Evolutionary conservation across 1,140 invertebrate genomes (phyloP).

Genomic region (Drosophila nigrodunni): DNA sequence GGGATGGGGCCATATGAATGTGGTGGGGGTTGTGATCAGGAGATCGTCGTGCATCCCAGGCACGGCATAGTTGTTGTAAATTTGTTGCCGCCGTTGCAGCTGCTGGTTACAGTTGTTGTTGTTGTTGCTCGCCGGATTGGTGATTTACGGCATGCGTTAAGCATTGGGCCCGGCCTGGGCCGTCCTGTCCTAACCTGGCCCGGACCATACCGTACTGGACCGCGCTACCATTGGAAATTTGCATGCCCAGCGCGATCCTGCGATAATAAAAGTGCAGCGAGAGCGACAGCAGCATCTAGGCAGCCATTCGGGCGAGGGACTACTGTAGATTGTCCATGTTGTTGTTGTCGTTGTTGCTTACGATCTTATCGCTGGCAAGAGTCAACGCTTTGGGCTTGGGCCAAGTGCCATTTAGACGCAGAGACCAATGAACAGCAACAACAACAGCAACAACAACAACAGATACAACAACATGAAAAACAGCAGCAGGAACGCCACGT

Average conservation of each 20-base stretch:
- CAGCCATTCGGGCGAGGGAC: constrained; percentile 35
- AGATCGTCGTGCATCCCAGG: constrained; percentile 70
- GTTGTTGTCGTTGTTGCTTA: constrained; percentile 49
- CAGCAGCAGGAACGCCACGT: constrained; percentile 71
- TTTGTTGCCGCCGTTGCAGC: constrained; percentile 72
- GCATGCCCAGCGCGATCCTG: constrained; percentile 81
- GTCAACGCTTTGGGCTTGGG: constrained; percentile 72
- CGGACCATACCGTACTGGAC: no score
- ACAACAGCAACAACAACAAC: constrained; percentile 31
- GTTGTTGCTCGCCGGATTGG: constrained; percentile 51
- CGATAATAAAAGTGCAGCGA: constrained; percentile 75
- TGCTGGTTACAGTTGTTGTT: constrained; percentile 35
- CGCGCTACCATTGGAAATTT: constrained; percentile 74
- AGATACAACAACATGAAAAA: constrained; percentile 38
- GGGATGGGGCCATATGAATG: not conserved
- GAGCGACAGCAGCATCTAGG: not conserved
- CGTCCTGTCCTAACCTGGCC: no score
- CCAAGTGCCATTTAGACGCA: constrained; percentile 80
- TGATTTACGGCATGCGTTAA: constrained; percentile 83
- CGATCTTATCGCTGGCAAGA: constrained; percentile 78
- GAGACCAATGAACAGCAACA: constrained; percentile 66
- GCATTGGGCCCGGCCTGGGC: constrained; percentile 46
- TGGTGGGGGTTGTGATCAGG: not conserved
- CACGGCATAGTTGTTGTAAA: constrained; percentile 82
- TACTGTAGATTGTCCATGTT: constrained; percentile 43